Base-by-base conservation (phyloP, 2,888 invertebrate genomes). In the Polydrusus tereticollis region DNA sequence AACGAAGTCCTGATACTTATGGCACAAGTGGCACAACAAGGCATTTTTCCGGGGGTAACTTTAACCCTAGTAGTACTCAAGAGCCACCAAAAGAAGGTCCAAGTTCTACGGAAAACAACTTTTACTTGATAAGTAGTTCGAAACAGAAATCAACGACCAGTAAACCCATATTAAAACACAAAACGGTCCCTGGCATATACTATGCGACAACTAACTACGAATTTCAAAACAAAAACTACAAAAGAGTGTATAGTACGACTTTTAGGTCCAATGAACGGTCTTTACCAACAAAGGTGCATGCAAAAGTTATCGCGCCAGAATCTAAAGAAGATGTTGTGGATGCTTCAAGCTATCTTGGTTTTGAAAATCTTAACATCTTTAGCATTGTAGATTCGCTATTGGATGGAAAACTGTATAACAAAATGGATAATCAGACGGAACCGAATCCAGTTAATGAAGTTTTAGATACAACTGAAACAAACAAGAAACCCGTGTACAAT, bases 1-100 rank as follows among this genome's bases (percentile, higher is more conserved):
- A 80, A 62, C 72, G 82, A 57, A 78, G 76, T 26, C 77, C 79
- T 3, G 79, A 77, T n/a, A 79, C 78, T n/a, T 79, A 77, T 36
- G 82, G 82, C 20, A 82, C 82, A 26, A 83, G 76, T 36, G 82
- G 82, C 20, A 82, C 82, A 26, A 83, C 83, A 0, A 83, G 83
- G 0, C 80, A 83, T 20, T 81, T 82, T 64, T 72, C 78, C 33
- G 79, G 79, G 5, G 67, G 66, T 41, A 55, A 41, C 57, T 67
- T 70, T 12, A 75, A 78, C 23, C 77, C 78, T 66, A 76, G 79
- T 18, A 82, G 80, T 58, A 81, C 82, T 10, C 69, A 69, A 14
- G 79, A 75, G 52, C 55, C 64, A 16, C 2, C 26, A 20, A 14
- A 55, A 23, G 45, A 29, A 43, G 20, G 4, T 26, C 12, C 66